A percentile compares a stretch with the other conserved stretches of the same genome.
phyloP scores from a whole-genome alignment of 2,888 invertebrate species.

The Hyposoter dolosus region DNA sequence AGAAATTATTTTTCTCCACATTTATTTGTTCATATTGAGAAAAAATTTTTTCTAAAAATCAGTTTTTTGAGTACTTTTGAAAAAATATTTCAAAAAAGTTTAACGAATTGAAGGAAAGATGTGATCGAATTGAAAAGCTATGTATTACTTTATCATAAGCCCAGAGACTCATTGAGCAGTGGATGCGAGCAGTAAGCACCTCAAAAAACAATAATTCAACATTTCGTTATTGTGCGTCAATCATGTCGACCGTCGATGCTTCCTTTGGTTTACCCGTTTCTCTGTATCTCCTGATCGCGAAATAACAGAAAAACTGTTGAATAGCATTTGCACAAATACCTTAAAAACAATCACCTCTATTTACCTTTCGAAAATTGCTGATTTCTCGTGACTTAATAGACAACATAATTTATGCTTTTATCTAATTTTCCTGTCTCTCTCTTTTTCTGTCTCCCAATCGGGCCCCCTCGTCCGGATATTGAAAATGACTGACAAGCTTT shows the following conservation, averaged over 20 bases:
- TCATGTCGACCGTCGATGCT: constrained; percentile 11
- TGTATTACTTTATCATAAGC: too few relatives aligned
- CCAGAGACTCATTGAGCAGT: background rate
- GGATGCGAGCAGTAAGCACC: background rate
- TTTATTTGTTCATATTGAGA: too few relatives aligned
- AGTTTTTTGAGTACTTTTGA: background rate
- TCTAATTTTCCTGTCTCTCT: background rate
- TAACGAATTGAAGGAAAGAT: background rate
- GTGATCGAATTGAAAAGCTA: too few relatives aligned
- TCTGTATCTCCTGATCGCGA: background rate
- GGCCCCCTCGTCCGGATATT: background rate
- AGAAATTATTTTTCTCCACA: background rate
- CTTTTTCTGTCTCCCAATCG: background rate
- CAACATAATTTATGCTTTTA: background rate
- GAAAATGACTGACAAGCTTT: too few relatives aligned
- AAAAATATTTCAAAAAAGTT: background rate
- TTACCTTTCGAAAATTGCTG: constrained; percentile 24
- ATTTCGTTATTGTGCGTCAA: background rate
- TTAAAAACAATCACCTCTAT: constrained; percentile 50
- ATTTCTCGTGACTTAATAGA: background rate
- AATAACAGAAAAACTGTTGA: too few relatives aligned
- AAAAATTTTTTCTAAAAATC: too few relatives aligned
- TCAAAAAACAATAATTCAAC: background rate
- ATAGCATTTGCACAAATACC: too few relatives aligned
- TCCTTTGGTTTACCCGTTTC: background rate